Base-by-base conservation (phyloP, 2,888 invertebrate genomes). In the Diaphora mendica region DNA sequence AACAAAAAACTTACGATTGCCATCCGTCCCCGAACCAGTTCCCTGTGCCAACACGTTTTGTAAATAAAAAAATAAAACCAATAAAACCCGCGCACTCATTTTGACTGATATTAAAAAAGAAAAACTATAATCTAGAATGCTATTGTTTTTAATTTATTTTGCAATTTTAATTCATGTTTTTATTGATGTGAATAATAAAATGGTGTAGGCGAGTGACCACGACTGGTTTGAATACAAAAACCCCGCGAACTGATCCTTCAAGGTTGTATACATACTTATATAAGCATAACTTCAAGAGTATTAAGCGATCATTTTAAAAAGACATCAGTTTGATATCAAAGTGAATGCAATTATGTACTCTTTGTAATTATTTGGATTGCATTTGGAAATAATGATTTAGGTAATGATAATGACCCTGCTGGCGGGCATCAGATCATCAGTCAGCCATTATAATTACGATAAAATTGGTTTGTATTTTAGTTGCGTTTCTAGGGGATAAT, bases 1-100 rank as follows among this genome's bases (percentile, higher is more conserved):
- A n/a, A n/a, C 15, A 73, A 72, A 73, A 71, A 59, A 92, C 94
- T 94, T 80, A 94, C 94, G 84, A 79, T 93, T 94, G 74, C 94
- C 94, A 87, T 92, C 85, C 11, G 81, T 85, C 68, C 93, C 93
- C 0, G 94, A 94, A 69, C 94, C 94, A 20, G 88, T 85, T 48
- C 90, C 91, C 90, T 93, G 92, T 74, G 88, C 80, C n/a, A 87
- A 76, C 70, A 89, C 93, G 76, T 83, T 78, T 79, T 89, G 86
- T 64, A 91, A 71, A 84, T 83, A 90, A 79, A 85, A 86, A 81
- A 90, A 82, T 73, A 92, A 83, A 77, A 92, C 83, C 51, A 91
- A 72, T 55, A 90, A 79, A 79, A 90, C 86, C 81, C 83, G 75
- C 71, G 87, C 80, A 81, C 79, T 79, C 90, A 92, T 91, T 88